Percentiles rank a stretch among this genome's conserved stretches.
Evolutionary conservation across 2,797 vertebrate species (phyloP).

Genomic region (Aeoliscus strigatus): DNA sequence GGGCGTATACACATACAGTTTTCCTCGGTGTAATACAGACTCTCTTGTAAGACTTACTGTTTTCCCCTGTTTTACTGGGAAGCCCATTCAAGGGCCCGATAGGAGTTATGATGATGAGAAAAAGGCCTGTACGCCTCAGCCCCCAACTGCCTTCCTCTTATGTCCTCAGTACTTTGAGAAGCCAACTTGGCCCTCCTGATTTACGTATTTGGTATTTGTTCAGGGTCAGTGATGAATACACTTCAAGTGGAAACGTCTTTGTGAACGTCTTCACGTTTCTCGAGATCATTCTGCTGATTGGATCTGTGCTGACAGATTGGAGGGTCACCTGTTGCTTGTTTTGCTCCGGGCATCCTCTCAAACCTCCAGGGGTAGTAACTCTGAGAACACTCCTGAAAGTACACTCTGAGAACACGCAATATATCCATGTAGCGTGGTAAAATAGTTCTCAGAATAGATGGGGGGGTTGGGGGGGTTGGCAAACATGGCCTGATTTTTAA

Average conservation of each 20-base stretch:
- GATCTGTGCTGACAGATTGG: slow-evolving; percentile 17
- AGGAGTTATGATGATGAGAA: slow-evolving; percentile 67
- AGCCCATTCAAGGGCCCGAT: slow-evolving; percentile 35
- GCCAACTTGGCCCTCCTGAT: slow-evolving; percentile 20
- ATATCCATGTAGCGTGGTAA: slow-evolving; percentile 11
- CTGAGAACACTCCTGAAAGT: slow-evolving; percentile 3
- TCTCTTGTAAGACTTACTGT: slow-evolving; percentile 25
- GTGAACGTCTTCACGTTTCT: slow-evolving; percentile 1
- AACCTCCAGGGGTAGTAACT: slow-evolving; percentile 11
- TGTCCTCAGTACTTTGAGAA: slow-evolving; percentile 16
- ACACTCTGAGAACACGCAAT: too few species aligned
- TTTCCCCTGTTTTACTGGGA: slow-evolving; percentile 31
- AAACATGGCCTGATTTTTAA: slow-evolving; percentile 7
- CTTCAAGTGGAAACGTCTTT: background rate
- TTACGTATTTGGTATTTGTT: slow-evolving; percentile 10
- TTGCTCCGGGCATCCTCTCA: slow-evolving; percentile 17
- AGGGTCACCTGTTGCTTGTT: slow-evolving; percentile 12
- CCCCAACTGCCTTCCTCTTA: slow-evolving; percentile 27
- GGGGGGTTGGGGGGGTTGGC: background rate
- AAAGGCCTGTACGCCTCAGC: slow-evolving; percentile 39
- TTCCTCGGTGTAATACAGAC: slow-evolving; percentile 37
- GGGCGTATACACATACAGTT: slow-evolving; percentile 32
- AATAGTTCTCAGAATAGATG: too few species aligned
- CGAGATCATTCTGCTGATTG: slow-evolving; percentile 11
- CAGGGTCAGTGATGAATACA: background rate